Evolutionary conservation across 2,888 invertebrate genomes (phyloP), one percentile per base, ranked within the genome.

Genomic region (Pristionchus japonicus): DNA sequence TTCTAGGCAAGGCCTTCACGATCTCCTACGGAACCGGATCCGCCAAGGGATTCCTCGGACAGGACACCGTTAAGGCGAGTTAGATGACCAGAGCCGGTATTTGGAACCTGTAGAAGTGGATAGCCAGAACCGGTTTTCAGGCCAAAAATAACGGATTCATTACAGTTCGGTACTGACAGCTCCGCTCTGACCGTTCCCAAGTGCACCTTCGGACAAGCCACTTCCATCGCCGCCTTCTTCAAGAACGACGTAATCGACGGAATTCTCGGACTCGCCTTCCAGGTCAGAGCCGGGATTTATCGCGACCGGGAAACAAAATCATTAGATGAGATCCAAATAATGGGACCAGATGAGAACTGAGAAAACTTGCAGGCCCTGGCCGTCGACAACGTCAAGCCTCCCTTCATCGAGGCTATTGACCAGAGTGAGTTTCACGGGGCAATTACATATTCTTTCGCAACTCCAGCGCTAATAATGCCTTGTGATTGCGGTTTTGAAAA

Each of bases 21-120:
- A 98, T 99, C 94, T 96, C 96, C 92, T 99, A 99, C 95, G 99
- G 98, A 88, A 97, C 97, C 89, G 99, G 99, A 91, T 89, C 90
- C 90, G 96, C 99, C 89, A 97, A 97, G 88, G 99, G 99, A 87
- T 98, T 97, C 95, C 96, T 99, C 89, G 98, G 98, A 89, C 96
- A 96, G 1, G 99, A 99, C 95, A 96, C 96, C 87, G 96, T 99
- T 89, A 96, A 96, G 88, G 98, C 97, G 95, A 96, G 77, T 77
- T 96, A 67, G 23, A 15, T 86, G 23, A 23, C 61, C 64, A 70
- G 70, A 40, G 9, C 40, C 31, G 70, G n/a, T 1, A 1, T 37
- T 37, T 34, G 1, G 64, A 64, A 31, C 7, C 1, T 7, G 9
- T 1, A 31, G 64, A 17, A 27, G 1, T 34, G 31, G 15, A 31